Conservation (phyloP, 2,888 invertebrate species). For the Melanostoma mellinum region DNA sequence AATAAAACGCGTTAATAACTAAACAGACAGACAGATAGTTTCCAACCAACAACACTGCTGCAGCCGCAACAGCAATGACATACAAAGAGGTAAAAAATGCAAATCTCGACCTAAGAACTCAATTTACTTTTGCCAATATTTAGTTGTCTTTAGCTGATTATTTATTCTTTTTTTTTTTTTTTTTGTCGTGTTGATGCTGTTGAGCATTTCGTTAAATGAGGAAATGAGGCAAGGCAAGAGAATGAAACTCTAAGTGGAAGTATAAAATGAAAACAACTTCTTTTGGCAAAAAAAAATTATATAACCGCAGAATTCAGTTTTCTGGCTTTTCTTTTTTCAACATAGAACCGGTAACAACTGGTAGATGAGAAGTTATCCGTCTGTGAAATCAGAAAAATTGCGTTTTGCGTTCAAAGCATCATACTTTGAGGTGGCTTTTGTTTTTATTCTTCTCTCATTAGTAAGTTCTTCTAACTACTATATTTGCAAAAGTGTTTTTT, state of each 20-base stretch:
- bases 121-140: slow-evolving; percentile 69
- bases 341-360: slow-evolving; percentile 14
- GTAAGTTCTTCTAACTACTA: slow-evolving; percentile 21
- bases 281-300: slow-evolving; percentile 1
- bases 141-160: slow-evolving; percentile 66
- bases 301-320: slow-evolving; percentile 61
- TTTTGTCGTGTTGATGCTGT: slow-evolving; percentile 7
- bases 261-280: slow-evolving; percentile 44
- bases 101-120: slow-evolving; percentile 70
- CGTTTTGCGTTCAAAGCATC: slow-evolving; percentile 44
- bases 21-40: slow-evolving; percentile 41
- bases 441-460: slow-evolving; percentile 46
- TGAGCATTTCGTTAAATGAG: slow-evolving; percentile 66
- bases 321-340: slow-evolving; percentile 51
- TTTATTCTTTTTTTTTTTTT: slow-evolving; percentile 29
- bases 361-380: slow-evolving; percentile 63
- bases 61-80: slow-evolving; percentile 3
- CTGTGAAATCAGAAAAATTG: slow-evolving; percentile 69
- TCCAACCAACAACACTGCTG: slow-evolving; percentile 26
- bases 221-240: slow-evolving; percentile 64
- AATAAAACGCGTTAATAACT: slow-evolving; percentile 31
- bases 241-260: slow-evolving; percentile 65
- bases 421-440: slow-evolving; percentile 49
- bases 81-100: slow-evolving; percentile 51
- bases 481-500: slow-evolving; percentile 6